Base-by-base conservation (phyloP, 2,113 vertebrate genomes). In the Lagenorhynchus albirostris region DNA sequence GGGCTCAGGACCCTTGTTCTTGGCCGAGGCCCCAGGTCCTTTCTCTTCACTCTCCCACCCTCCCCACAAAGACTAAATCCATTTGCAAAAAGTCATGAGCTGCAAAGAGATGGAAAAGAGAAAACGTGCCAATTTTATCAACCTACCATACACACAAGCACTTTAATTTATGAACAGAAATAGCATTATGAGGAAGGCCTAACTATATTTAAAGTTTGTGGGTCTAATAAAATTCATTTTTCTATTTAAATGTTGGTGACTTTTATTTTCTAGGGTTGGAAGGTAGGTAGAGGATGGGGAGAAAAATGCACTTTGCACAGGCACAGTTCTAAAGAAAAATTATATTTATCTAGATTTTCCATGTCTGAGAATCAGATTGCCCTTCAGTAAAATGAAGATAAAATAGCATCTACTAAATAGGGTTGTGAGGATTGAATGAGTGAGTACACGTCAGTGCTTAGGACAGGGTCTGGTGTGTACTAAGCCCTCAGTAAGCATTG, bases 361-460 rank as follows among this genome's bases (percentile, higher is more conserved):
- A 7, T 1, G 20, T 76, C 80, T 81, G 93, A 87, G 58, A 53
- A 44, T 63, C 88, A 26, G 80, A 21, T 36, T 53, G 36, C 21
- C 53, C 23, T 73, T 85, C 38, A 67, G 82, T 60, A 82, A 95
- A 97, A 1, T 63, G 63, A 93, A 74, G 70, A 74, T 65, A 47
- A 82, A 76, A 44, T 14, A 74, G 33, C 7, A n/a, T 31, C 21
- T 31, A 18, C 23, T 55, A 62, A 20, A 36, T 0, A 81, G 29
- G 6, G 21, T 3, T 25, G 6, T 31, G 67, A 82, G 47, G 38
- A 67, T 47, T 65, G 55, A 60, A 17, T n/a, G 31, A 74, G n/a
- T 36, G 44, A 12, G 58, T 36, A 5, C 10, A 6, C 13, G 0
- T 13, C 8, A 5, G 2, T 5, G 20, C 41, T 29, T 0, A 38